phyloP scores from a whole-genome alignment of 2,888 invertebrate species.

The Apodemia duryi region DNA sequence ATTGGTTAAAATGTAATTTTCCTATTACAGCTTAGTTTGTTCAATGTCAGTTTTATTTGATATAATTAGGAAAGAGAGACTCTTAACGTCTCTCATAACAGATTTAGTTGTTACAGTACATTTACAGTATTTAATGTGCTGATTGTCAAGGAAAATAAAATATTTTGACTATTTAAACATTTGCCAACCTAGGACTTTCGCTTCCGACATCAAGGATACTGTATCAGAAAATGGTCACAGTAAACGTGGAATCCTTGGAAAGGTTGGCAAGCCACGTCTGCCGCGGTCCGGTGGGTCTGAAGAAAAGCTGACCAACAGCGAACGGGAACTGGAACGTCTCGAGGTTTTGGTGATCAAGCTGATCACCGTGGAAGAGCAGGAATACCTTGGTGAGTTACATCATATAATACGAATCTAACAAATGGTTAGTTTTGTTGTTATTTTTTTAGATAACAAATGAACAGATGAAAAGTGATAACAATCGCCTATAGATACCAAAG shows the following conservation, averaged over 20 bases:
- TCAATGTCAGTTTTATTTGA: too few relatives aligned
- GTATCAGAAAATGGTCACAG: slow-evolving; percentile 52
- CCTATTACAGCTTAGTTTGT: too few relatives aligned
- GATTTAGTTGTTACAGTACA: too few relatives aligned
- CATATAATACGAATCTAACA: too few relatives aligned
- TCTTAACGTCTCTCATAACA: too few relatives aligned
- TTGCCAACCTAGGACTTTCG: slow-evolving; percentile 40
- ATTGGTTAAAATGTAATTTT: too few relatives aligned
- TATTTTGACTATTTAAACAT: background rate
- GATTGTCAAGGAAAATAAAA: background rate
- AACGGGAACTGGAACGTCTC: slow-evolving; percentile 45
- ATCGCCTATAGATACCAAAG: too few relatives aligned
- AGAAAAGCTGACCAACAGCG: slow-evolving; percentile 35
- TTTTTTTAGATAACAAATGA: too few relatives aligned
- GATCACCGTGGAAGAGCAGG: slow-evolving; percentile 59
- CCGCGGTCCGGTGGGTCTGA: slow-evolving; percentile 49
- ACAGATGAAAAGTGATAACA: too few relatives aligned
- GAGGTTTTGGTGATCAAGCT: slow-evolving; percentile 68
- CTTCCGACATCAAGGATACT: slow-evolving; percentile 48
- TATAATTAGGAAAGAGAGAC: too few relatives aligned
- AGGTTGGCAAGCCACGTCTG: slow-evolving; percentile 56
- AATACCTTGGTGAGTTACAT: slow-evolving; percentile 63
- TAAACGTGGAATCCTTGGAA: slow-evolving; percentile 59
- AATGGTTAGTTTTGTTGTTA: too few relatives aligned
- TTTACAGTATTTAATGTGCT: too few relatives aligned